phyloP scores from a whole-genome alignment of 2,888 invertebrate species.

The Vandiemenella viatica region DNA sequence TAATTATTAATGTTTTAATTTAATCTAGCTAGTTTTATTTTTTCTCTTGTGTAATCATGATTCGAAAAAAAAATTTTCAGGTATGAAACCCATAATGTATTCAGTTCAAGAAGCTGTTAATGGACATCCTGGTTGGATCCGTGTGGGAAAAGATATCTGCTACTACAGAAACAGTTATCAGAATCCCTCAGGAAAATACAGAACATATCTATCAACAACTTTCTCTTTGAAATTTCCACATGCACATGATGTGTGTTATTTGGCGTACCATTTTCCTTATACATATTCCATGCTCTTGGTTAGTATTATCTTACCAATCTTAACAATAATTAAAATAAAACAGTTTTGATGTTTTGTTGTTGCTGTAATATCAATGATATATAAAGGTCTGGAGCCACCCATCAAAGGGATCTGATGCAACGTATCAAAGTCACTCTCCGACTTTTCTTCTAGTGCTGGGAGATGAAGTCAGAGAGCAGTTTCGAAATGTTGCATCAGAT shows the following conservation, averaged over 20 bases:
- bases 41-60: too few species aligned
- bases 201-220: constrained; percentile 55
- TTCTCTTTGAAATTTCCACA: constrained; percentile 65
- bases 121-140: constrained; percentile 43
- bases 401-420: too few species aligned
- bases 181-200: constrained; percentile 38
- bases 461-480: too few species aligned
- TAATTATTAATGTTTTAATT: background rate
- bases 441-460: too few species aligned
- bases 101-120: constrained; percentile 48
- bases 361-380: too few species aligned
- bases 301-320: too few species aligned
- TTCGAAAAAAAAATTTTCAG: too few species aligned
- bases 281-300: constrained; percentile 65
- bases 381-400: too few species aligned
- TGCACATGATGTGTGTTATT: constrained; percentile 60
- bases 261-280: constrained; percentile 79
- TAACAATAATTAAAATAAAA: too few species aligned
- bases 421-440: too few species aligned
- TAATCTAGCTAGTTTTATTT: background rate
- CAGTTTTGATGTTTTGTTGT: too few species aligned
- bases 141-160: constrained; percentile 60
- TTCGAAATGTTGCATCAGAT: too few species aligned
- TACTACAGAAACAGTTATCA: constrained; percentile 67
- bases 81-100: constrained; percentile 77